phyloP scores from a whole-genome alignment of 23 tunicate species.

The Diplosoma virens region DNA sequence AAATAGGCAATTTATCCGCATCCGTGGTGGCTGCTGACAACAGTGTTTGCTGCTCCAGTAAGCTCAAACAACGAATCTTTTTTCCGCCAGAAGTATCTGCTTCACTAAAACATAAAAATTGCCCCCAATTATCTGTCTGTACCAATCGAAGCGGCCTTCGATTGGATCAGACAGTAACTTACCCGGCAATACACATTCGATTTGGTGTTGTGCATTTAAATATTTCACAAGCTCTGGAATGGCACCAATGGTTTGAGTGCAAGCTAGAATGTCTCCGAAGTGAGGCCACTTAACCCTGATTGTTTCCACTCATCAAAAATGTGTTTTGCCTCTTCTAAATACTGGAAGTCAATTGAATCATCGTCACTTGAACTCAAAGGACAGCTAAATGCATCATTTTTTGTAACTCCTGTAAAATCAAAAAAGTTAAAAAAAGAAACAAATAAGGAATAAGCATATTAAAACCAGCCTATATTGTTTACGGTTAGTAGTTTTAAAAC shows the following conservation, averaged over 20 bases:
- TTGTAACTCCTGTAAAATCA: no score
- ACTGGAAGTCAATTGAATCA: no score
- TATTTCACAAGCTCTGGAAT: neutral
- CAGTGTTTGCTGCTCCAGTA: constrained; percentile 5
- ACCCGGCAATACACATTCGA: neutral
- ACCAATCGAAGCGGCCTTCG: constrained; percentile 27
- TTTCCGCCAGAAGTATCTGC: constrained; percentile 2
- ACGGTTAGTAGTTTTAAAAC: no score
- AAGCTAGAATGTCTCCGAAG: constrained; percentile 9
- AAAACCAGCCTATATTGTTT: no score
- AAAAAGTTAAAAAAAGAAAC: no score
- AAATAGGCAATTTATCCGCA: no score
- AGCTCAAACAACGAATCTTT: constrained; percentile 11
- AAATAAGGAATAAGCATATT: no score
- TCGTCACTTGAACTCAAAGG: no score
- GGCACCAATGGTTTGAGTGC: constrained; percentile 17
- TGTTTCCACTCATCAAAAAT: no score
- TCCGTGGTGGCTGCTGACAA: no score
- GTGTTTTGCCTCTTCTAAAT: no score
- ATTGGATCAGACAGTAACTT: constrained; percentile 5
- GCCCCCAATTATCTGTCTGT: constrained; percentile 13
- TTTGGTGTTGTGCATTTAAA: neutral
- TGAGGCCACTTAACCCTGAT: constrained; percentile 10
- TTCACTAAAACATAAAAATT: constrained; percentile 11
- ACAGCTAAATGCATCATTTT: no score